Evolutionary conservation across 2,888 invertebrate species (phyloP).

Genomic region (Coecobrya sp.): DNA sequence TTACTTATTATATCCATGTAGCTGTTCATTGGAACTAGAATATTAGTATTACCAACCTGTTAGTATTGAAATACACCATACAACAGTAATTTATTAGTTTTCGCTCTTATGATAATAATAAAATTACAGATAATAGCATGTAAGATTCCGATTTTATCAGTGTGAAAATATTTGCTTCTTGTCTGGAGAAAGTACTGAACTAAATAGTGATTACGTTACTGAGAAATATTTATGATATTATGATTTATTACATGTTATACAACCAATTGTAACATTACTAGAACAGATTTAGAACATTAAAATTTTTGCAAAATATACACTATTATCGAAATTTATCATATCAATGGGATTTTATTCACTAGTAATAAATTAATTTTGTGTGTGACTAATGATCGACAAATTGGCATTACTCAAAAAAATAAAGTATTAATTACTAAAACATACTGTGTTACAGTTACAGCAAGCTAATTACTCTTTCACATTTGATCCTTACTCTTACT

Average conservation of each 20-base stretch:
- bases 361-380: not conserved
- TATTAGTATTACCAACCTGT: not conserved
- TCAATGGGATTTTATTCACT: not conserved
- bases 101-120: not conserved
- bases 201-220: not conserved
- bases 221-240: not conserved
- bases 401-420: constrained; percentile 4
- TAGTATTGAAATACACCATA: not conserved
- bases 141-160: not conserved
- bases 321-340: not conserved
- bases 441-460: constrained; percentile 13
- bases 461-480: constrained; percentile 22
- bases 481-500: not conserved
- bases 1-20: not conserved
- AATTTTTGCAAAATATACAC: not conserved
- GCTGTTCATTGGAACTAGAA: not conserved
- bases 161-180: not conserved
- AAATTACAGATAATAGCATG: not conserved
- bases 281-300: not conserved
- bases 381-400: not conserved
- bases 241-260: not conserved
- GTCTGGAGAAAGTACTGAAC: constrained; percentile 28
- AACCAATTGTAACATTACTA: not conserved
- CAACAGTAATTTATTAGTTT: not conserved
- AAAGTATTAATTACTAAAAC: constrained; percentile 35